Percentiles rank a stretch among this genome's conserved stretches.
These are phyloP conservation scores for Cerastis leucographa DNA, from an alignment of 2,888 invertebrate species.

Conservation along the genomic window DNA sequence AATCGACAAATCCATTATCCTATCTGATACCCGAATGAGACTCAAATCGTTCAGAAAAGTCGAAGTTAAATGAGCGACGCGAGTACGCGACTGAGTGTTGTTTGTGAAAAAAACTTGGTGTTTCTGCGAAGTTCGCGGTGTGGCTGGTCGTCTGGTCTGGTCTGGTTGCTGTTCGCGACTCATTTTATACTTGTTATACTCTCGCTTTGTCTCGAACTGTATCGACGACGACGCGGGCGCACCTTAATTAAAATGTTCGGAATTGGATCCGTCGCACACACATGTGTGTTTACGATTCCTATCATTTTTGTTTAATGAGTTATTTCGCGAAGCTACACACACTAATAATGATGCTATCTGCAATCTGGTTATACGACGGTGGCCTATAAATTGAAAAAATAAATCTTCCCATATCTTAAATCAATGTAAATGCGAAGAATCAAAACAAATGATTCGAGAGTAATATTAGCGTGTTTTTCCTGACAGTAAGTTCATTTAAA, in stretches of 20 bases:
- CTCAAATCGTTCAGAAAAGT: slow-evolving; percentile 74
- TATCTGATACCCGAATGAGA: slow-evolving; percentile 63
- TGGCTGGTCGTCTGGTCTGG: slow-evolving; percentile 12
- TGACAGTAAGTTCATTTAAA: slow-evolving; percentile 41
- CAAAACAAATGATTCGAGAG: slow-evolving; percentile 38
- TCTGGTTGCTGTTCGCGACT: slow-evolving; percentile 34
- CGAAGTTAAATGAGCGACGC: slow-evolving; percentile 72
- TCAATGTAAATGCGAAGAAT: slow-evolving; percentile 23
- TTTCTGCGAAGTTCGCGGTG: slow-evolving; percentile 76
- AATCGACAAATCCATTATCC: slow-evolving; percentile 75
- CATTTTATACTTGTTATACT: slow-evolving; percentile 70
- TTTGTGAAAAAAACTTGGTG: slow-evolving; percentile 74
- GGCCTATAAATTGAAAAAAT: slow-evolving; percentile 25
- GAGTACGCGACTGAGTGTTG: slow-evolving; percentile 76
- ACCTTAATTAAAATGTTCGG: slow-evolving; percentile 88
- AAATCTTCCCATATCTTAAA: slow-evolving; percentile 23
- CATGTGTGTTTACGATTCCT: slow-evolving; percentile 80
- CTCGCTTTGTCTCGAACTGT: slow-evolving; percentile 77
- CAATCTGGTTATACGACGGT: slow-evolving; percentile 51
- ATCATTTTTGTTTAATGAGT: slow-evolving; percentile 89
- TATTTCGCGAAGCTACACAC: slow-evolving; percentile 78
- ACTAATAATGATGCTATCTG: slow-evolving; percentile 64
- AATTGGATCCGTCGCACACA: slow-evolving; percentile 79
- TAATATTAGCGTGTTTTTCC: slow-evolving; percentile 37
- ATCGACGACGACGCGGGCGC: slow-evolving; percentile 73